A percentile compares a stretch with the other conserved stretches of the same genome.
phyloP scores from a whole-genome alignment of 2,113 vertebrate genomes.

The Rhinolophus ferrumequinum region DNA sequence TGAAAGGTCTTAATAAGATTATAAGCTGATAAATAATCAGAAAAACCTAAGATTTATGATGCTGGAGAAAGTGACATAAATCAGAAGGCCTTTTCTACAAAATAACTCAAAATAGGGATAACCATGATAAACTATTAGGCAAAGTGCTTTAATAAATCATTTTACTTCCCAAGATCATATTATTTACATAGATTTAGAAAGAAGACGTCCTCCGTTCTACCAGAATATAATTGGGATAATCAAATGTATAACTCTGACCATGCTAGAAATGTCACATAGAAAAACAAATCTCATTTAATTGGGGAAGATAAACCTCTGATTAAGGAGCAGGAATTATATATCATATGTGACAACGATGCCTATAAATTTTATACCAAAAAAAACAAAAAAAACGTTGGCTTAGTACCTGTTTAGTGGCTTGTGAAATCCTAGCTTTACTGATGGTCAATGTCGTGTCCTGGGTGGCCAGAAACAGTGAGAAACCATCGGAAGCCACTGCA shows the following conservation, averaged over 20 bases:
- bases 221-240: conserved; percentile 37
- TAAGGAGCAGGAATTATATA: background rate
- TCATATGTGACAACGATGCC: conserved; percentile 34
- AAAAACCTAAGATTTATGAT: conserved; percentile 20
- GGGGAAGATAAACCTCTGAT: background rate
- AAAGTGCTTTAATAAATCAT: background rate
- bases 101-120: conserved; percentile 24
- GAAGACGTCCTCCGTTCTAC: background rate
- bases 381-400: background rate
- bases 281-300: conserved; percentile 50
- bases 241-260: conserved; percentile 15
- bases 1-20: conserved; percentile 12
- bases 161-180: conserved; percentile 4
- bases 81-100: conserved; percentile 8
- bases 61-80: conserved; percentile 17
- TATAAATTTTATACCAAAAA: conserved; percentile 24
- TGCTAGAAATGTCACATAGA: conserved; percentile 46
- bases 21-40: conserved; percentile 29
- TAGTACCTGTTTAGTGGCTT: background rate
- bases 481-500: background rate
- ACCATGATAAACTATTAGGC: background rate
- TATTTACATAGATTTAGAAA: conserved; percentile 29
- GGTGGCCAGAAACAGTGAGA: background rate
- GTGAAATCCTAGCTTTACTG: background rate
- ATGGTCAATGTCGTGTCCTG: background rate